Conservation (phyloP, 2,888 invertebrate genomes). For the Rhingia campestris region DNA sequence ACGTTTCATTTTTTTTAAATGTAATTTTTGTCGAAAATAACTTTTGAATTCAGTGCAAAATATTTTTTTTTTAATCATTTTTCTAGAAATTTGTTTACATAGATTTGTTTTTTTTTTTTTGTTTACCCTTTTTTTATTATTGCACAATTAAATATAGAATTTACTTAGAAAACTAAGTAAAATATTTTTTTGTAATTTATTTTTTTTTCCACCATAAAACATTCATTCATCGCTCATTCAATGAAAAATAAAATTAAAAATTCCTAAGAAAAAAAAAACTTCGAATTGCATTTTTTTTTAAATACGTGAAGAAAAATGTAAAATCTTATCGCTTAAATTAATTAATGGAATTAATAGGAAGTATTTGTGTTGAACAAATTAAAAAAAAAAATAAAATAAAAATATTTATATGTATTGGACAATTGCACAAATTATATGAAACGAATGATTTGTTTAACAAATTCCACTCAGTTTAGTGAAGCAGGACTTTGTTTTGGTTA, state of each 20-base stretch:
- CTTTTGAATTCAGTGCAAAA: slow-evolving; percentile 35
- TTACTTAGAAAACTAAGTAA: slow-evolving; percentile 1
- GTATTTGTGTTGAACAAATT: slow-evolving; percentile 23
- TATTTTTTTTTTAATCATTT: slow-evolving; percentile 23
- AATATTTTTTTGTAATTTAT: slow-evolving; percentile 2
- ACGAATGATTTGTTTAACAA: slow-evolving; percentile 18
- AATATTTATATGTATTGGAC: neutral
- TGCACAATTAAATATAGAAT: slow-evolving; percentile 44
- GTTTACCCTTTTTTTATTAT: slow-evolving; percentile 40
- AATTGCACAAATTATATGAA: slow-evolving; percentile 21
- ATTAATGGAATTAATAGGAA: slow-evolving; percentile 50
- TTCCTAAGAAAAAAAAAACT: neutral
- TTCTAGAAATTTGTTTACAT: slow-evolving; percentile 39
- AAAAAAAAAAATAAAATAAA: no score
- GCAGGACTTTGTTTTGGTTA: slow-evolving; percentile 4
- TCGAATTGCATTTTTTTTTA: slow-evolving; percentile 4
- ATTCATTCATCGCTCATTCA: slow-evolving; percentile 45
- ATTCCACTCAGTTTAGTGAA: slow-evolving; percentile 53
- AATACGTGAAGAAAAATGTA: neutral
- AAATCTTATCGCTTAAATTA: slow-evolving; percentile 23
- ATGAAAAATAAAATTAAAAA: slow-evolving; percentile 14
- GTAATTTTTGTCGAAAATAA: slow-evolving; percentile 22
- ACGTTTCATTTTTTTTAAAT: slow-evolving; percentile 16
- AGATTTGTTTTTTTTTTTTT: neutral
- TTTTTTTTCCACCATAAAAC: slow-evolving; percentile 32